Percentiles rank a stretch among this genome's conserved stretches.
Evolutionary conservation across 2,888 invertebrate genomes (phyloP).

Genomic region (Itoplectis maculator): DNA sequence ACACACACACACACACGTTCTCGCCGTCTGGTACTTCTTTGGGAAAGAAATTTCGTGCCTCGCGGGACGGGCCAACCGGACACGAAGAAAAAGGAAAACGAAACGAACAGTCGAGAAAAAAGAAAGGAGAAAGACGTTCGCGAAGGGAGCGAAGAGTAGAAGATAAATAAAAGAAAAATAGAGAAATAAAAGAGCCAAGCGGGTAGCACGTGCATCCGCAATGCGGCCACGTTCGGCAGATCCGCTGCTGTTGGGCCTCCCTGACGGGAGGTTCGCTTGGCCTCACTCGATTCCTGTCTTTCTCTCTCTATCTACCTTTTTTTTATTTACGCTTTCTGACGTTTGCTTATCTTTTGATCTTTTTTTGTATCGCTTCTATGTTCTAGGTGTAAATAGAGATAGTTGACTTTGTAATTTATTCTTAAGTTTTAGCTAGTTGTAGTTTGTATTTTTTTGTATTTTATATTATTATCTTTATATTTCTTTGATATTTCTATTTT

Average conservation of each 20-base stretch:
- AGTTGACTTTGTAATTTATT: too few species aligned
- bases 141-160: conserved; percentile 29
- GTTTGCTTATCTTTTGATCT: too few species aligned
- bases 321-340: too few species aligned
- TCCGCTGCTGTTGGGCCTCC: conserved; percentile 40
- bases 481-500: too few species aligned
- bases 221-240: conserved; percentile 76
- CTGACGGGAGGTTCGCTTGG: conserved; percentile 47
- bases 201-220: conserved; percentile 77
- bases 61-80: not conserved
- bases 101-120: conserved; percentile 1
- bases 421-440: too few species aligned
- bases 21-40: not conserved
- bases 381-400: too few species aligned
- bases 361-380: too few species aligned
- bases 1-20: too few species aligned
- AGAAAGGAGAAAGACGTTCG: not conserved
- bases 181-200: conserved; percentile 40
- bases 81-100: conserved; percentile 1
- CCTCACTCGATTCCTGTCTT: too few species aligned
- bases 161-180: conserved; percentile 38
- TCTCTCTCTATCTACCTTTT: too few species aligned
- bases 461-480: too few species aligned
- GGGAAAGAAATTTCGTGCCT: not conserved
- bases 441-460: too few species aligned